Base-by-base conservation (phyloP, 2,113 vertebrate genomes). In the Notothenia coriiceps region DNA sequence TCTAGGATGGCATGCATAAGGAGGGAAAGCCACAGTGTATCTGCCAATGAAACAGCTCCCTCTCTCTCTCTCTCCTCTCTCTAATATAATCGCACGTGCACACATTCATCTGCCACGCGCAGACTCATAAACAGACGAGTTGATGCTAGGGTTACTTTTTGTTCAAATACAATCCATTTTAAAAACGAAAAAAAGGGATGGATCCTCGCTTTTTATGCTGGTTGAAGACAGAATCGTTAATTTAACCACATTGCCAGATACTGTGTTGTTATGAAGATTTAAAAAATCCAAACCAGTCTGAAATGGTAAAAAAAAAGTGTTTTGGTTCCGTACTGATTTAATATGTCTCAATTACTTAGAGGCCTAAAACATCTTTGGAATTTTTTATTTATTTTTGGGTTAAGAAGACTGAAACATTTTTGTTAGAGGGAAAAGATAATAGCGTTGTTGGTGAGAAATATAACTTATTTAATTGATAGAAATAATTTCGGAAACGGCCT, bases 11-110 rank as follows among this genome's bases (percentile, higher is more conserved):
- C 74, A 80, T 55, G 74, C 75, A 71, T 73, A 60, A 80, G 55
- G 70, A 78, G 78, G 75, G 72, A 17, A 63, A 82, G 74, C 52
- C 75, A 74, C 61, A 57, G 62, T 73, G 54, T 40, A 6, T 85
- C 67, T 79, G 85, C 88, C 90, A 91, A 77, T 88, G 76, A 79
- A 81, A 82, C 6, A 20, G 57, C 86, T 79, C 51, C 6, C 6
- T 67, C 71, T 25, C 62, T 29, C 68, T 64, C 67, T 35, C 35
- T 15, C 57, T 25, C 25, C 59, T 18, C 73, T 33, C 68, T 71
- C 68, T 56, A 55, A 70, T 35, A 54, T 8, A 57, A 75, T 52
- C 69, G 0, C 61, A 76, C 55, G 33, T 77, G 79, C 72, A 33
- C 68, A 15, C 68, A 15, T 52, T 63, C 63, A 52, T 6, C 6